Conservation (phyloP, 2,888 invertebrate genomes). For the Blastobasis adustella region DNA sequence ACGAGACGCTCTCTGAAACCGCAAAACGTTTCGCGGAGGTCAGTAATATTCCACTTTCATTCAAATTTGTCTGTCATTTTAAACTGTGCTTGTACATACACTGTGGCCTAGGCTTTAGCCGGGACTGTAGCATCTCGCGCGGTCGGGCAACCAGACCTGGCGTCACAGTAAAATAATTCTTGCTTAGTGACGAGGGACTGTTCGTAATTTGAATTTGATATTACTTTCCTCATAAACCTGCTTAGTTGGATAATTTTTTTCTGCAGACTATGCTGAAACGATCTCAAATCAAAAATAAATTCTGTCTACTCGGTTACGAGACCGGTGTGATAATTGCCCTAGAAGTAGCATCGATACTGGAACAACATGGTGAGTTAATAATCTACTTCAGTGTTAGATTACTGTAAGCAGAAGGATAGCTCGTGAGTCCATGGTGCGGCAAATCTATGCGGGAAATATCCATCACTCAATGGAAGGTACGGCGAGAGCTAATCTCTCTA, state of each 20-base stretch:
- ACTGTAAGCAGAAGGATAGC: too few species aligned
- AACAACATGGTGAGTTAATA: conserved; percentile 30
- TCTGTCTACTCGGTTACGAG: conserved; percentile 44
- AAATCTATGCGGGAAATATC: background rate
- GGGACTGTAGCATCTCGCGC: too few species aligned
- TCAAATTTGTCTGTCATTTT: too few species aligned
- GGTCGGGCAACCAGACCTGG: too few species aligned
- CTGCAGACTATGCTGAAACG: conserved; percentile 21
- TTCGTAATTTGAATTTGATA: too few species aligned
- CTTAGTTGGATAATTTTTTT: background rate
- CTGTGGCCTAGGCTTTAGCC: too few species aligned
- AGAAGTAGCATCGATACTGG: conserved; percentile 45
- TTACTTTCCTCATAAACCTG: background rate
- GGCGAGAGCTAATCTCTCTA: too few species aligned
- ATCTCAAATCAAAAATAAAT: conserved; percentile 21
- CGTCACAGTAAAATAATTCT: background rate
- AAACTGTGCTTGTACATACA: too few species aligned
- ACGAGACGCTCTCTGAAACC: conserved; percentile 29
- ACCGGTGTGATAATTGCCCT: conserved; percentile 35
- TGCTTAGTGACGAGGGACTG: background rate
- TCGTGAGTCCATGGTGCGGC: background rate
- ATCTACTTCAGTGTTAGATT: background rate
- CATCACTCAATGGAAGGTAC: background rate
- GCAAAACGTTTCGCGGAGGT: conserved; percentile 36
- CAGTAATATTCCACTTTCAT: background rate